Evolutionary conservation across 2,797 vertebrate genomes (phyloP), one percentile per base, ranked within the genome.

Genomic region (Centroberyx gerrardi): DNA sequence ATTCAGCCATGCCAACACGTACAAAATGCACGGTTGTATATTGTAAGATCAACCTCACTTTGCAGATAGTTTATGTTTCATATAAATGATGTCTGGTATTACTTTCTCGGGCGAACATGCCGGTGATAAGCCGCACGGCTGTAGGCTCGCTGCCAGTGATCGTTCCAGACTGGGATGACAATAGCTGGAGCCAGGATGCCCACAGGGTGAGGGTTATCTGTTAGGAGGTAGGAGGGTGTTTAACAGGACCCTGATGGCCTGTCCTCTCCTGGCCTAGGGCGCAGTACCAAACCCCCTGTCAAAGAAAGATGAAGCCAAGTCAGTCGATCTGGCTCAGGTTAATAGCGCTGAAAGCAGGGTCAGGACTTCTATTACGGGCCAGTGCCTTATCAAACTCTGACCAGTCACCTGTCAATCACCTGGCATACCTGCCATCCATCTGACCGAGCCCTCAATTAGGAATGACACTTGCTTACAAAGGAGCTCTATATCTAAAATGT

Each of bases 371-470:
- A 94, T 95, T 93, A 93, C 83, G 78, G 85, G 80, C 82, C 29
- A 53, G 62, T 36, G 51, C 84, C 89, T 94, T 93, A 94, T 95
- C 92, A 92, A 92, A 90, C 81, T 74, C 64, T 3, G 73, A 78
- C 72, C 88, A 78, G 86, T 89, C 90, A 93, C 82, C 85, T 92
- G 92, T 85, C 93, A 93, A 84, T 94, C 93, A 93, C 77, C 63
- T 76, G 74, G 81, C 80, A 84, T 77, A 87, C 80, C 83, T 82
- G 81, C 74, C 69, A 64, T 62, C 74, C 81, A 76, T 88, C 68
- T 71, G 79, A 78, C 52, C 18, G 22, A 85, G 73, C 71, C 81
- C 81, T 88, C 88, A 85, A 90, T 92, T 88, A 88, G 63, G 60
- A 83, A 55, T 72, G 80, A 82, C 70, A 82, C 0, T 2, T 68